Base-by-base conservation (phyloP, 2,113 vertebrate species). In the Channa argus region DNA sequence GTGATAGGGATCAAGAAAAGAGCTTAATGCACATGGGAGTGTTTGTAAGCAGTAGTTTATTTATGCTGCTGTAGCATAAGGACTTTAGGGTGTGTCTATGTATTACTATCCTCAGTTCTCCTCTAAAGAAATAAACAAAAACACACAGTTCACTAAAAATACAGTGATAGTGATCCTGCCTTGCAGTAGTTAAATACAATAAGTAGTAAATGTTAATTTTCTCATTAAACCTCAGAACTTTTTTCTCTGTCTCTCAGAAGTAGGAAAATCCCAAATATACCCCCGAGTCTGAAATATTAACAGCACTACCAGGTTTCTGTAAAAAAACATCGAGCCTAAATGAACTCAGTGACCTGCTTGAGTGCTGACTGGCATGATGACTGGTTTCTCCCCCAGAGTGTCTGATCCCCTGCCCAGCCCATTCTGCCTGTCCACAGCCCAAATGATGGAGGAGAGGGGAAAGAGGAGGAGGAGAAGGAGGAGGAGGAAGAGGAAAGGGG, bases 341-440 rank as follows among this genome's bases (percentile, higher is more conserved):
- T 86, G 84, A 88, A 92, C 90, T 85, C 82, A 45, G 5, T 15
- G 71, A 86, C 84, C 87, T 34, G 13, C 33, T 5, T 5, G 80
- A 64, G 66, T 65, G 80, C 77, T 61, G 77, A 77, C 56, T 74
- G 69, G 68, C 69, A 63, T 41, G 37, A 64, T 68, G 83, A 63
- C 79, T 69, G 77, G 36, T 47, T 50, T 41, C 13, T 24, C 46
- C 62, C 24, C 56, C 50, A 3, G 56, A 62, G 60, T 73, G 84
- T 83, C 75, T 87, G 76, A 70, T 72, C 76, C 61, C 61, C 46
- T 77, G 85, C 87, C 90, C 88, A 88, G 80, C 90, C 85, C 81
- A 66, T 84, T 64, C 45, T 50, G 79, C 68, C 73, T 59, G 74
- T 73, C 63, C 73, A 70, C 79, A 66, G 52, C 76, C 83, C 68